A percentile compares a stretch with the other conserved stretches of the same genome.
These are phyloP conservation scores for Venustoraphidia nigricollis DNA, from an alignment of 2,888 invertebrate species.

Conservation along the genomic window DNA sequence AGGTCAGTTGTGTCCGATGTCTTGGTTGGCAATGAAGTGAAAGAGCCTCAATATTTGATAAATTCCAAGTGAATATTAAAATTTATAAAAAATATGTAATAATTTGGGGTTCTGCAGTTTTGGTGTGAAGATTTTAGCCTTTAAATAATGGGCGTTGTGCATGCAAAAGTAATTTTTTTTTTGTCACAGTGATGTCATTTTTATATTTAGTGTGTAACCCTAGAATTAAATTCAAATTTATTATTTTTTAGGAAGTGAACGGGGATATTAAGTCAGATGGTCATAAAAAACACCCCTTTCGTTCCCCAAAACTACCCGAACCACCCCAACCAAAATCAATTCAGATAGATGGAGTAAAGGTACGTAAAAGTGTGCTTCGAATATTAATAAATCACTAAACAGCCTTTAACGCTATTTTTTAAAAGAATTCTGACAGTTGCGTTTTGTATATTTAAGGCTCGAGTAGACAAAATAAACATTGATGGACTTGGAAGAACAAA, in stretches of 20 bases:
- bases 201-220: conserved; percentile 5
- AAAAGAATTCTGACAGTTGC: neutral
- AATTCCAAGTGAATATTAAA: too few relatives aligned
- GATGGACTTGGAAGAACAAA: conserved; percentile 77
- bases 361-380: conserved; percentile 17
- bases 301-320: conserved; percentile 8
- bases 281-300: neutral
- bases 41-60: too few relatives aligned
- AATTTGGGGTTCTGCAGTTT: too few relatives aligned
- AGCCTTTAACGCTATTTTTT: neutral
- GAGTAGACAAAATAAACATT: conserved; percentile 73
- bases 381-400: neutral
- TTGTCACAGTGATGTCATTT: conserved; percentile 14
- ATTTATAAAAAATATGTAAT: too few relatives aligned
- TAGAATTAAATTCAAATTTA: too few relatives aligned
- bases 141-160: conserved; percentile 26
- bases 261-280: too few relatives aligned
- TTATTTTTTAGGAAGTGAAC: too few relatives aligned
- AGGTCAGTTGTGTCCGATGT: too few relatives aligned
- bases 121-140: neutral
- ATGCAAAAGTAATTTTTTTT: conserved; percentile 25
- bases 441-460: conserved; percentile 38
- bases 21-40: too few relatives aligned
- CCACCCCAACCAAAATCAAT: conserved; percentile 25
- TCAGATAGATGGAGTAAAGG: conserved; percentile 35